These are phyloP conservation scores for Cataglyphis livida DNA, from an alignment of 2,888 invertebrate species.

Conservation along the genomic window DNA sequence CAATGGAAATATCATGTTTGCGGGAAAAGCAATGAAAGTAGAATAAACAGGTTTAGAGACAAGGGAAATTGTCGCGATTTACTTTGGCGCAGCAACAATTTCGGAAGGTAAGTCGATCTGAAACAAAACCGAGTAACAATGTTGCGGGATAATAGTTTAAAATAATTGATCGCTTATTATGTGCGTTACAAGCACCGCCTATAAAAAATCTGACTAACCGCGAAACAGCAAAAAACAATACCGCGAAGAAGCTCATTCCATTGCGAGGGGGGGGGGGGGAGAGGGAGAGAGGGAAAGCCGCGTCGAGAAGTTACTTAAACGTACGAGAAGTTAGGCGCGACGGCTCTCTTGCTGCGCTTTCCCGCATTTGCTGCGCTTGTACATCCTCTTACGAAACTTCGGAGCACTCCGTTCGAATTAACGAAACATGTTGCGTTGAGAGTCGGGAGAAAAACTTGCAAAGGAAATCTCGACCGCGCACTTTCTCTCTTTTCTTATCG, in stretches of 20 bases:
- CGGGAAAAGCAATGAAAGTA: not conserved
- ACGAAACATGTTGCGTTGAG: constrained; percentile 65
- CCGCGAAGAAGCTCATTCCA: constrained; percentile 35
- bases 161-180: constrained; percentile 28
- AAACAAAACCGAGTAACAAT: constrained; percentile 23
- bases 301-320: constrained; percentile 68
- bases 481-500: constrained; percentile 18
- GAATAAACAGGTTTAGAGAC: not conserved
- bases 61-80: constrained; percentile 20
- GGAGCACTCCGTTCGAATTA: constrained; percentile 74
- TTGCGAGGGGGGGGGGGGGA: not conserved
- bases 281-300: not conserved
- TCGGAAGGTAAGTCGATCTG: constrained; percentile 27
- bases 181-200: not conserved
- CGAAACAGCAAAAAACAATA: constrained; percentile 46
- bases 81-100: constrained; percentile 6
- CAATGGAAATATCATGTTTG: constrained; percentile 24
- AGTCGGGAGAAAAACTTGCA: constrained; percentile 64
- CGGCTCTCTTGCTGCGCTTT: constrained; percentile 35
- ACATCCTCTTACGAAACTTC: constrained; percentile 72
- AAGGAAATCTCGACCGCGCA: constrained; percentile 63
- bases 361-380: constrained; percentile 64
- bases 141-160: constrained; percentile 26
- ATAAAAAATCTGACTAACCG: constrained; percentile 41
- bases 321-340: constrained; percentile 70